Conservation (phyloP, 2,888 invertebrate species). For the Conops quadrifasciatus region DNA sequence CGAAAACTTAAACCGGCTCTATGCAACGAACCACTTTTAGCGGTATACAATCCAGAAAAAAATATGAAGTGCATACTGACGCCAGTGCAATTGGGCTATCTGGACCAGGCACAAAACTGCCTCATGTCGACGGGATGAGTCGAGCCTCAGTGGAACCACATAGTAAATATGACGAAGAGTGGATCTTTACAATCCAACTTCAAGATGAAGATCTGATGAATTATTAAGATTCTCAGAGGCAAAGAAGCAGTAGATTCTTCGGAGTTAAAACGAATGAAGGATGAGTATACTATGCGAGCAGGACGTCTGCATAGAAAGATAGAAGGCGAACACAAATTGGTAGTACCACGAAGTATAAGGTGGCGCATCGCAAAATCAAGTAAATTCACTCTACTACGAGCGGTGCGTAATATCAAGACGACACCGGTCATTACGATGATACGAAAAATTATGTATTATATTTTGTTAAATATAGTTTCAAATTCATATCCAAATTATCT, state of each 20-base stretch:
- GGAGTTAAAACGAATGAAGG: no score
- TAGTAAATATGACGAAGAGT: background rate
- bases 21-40: constrained; percentile 26
- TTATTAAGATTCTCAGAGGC: background rate
- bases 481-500: no score
- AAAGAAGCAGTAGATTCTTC: no score
- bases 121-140: no score
- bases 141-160: constrained; percentile 4
- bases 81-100: background rate
- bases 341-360: constrained; percentile 38
- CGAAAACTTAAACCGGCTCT: constrained; percentile 15
- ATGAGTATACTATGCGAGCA: no score
- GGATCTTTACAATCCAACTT: constrained; percentile 22
- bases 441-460: constrained; percentile 29
- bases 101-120: constrained; percentile 18
- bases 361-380: no score
- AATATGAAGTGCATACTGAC: constrained; percentile 26
- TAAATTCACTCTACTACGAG: constrained; percentile 25
- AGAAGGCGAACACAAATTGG: no score
- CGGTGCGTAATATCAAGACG: no score
- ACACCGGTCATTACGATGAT: no score
- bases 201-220: constrained; percentile 22
- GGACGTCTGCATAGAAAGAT: no score
- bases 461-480: no score
- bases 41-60: constrained; percentile 24